Evolutionary conservation across 35 echinoderm and acorn worm species (phyloP).

Genomic region (Heliocidaris tuberculata): DNA sequence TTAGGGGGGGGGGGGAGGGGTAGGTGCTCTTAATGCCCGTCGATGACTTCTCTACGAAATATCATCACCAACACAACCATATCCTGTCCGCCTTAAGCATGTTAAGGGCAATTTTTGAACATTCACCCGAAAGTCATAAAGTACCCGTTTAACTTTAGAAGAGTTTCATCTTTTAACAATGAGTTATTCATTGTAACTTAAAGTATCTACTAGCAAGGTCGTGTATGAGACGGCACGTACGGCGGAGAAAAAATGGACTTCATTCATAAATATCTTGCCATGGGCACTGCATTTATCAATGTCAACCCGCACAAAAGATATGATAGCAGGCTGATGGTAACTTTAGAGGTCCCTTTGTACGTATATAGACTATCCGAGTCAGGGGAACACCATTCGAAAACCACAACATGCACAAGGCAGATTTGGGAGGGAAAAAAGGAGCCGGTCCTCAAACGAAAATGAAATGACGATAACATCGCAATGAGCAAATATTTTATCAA

Average conservation of each 20-base stretch:
- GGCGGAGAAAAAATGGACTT: not conserved
- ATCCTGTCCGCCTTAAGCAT: not conserved
- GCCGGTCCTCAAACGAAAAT: not conserved
- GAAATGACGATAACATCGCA: constrained; percentile 10
- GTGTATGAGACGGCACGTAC: not conserved
- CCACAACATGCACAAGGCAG: not conserved
- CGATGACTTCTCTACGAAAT: not conserved
- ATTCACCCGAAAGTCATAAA: not conserved
- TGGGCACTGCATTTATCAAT: constrained; percentile 22
- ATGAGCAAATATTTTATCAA: constrained; percentile 30
- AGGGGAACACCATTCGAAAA: not conserved
- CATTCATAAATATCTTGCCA: constrained; percentile 16
- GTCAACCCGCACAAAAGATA: not conserved
- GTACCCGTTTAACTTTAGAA: not conserved
- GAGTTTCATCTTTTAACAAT: not conserved
- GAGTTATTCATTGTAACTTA: not conserved
- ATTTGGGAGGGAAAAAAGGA: not conserved
- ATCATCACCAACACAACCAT: not conserved
- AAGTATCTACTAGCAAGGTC: not conserved
- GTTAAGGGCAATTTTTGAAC: not conserved
- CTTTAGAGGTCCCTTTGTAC: not conserved
- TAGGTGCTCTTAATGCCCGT: not conserved
- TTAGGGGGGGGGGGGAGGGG: too few species aligned
- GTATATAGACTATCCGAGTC: not conserved
- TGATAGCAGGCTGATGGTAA: not conserved